phyloP scores from a whole-genome alignment of 2,888 invertebrate species.

The Drosophila testacea region DNA sequence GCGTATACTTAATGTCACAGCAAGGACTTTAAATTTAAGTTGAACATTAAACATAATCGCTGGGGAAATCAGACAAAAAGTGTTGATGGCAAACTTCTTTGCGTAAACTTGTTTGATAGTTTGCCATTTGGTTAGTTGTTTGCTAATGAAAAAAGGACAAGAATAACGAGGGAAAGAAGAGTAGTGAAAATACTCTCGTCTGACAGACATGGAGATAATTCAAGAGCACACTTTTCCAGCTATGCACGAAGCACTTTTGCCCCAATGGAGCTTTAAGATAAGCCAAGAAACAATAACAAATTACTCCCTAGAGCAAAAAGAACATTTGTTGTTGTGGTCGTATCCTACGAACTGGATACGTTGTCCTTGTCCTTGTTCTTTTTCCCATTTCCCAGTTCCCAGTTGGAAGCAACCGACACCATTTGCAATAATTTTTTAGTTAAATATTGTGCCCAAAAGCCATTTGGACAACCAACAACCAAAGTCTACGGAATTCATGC shows the following conservation, averaged over 20 bases:
- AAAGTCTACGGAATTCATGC: slow-evolving; percentile 9
- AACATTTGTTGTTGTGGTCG: slow-evolving; percentile 17
- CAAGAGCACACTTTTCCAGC: slow-evolving; percentile 42
- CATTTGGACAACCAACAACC: slow-evolving; percentile 25
- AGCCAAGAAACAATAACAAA: slow-evolving; percentile 75
- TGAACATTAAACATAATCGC: slow-evolving; percentile 40
- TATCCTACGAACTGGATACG: slow-evolving; percentile 4
- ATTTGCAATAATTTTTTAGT: slow-evolving; percentile 51
- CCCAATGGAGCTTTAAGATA: slow-evolving; percentile 59
- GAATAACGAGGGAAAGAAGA: neutral
- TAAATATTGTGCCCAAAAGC: slow-evolving; percentile 40
- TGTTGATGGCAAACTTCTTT: slow-evolving; percentile 45
- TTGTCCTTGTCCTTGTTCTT: slow-evolving; percentile 13
- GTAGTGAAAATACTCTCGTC: neutral
- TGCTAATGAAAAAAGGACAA: slow-evolving; percentile 42
- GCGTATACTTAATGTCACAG: slow-evolving; percentile 34
- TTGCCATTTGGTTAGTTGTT: slow-evolving; percentile 17
- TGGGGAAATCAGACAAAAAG: slow-evolving; percentile 71
- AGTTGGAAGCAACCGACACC: slow-evolving; percentile 13
- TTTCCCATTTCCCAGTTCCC: neutral
- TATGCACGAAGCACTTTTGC: slow-evolving; percentile 18
- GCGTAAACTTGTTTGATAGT: slow-evolving; percentile 14
- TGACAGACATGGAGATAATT: slow-evolving; percentile 46
- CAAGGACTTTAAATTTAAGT: slow-evolving; percentile 29
- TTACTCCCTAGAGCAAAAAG: slow-evolving; percentile 61